Evolutionary conservation across 2,888 invertebrate genomes (phyloP), one percentile per base, ranked within the genome.

Genomic region (Drosophila anceps): DNA sequence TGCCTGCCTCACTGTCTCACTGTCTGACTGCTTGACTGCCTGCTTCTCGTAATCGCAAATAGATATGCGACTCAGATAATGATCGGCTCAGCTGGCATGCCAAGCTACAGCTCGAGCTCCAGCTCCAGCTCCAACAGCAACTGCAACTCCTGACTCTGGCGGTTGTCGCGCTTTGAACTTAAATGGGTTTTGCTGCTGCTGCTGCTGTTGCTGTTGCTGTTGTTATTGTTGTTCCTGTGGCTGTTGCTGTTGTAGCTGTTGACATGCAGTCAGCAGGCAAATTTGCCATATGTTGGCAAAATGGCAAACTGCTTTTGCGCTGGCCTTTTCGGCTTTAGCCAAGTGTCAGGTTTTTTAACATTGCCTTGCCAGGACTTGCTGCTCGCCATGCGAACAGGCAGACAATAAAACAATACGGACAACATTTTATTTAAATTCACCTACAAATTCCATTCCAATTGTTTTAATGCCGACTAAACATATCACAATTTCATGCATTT

Each of bases 131-230:
- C 15, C 50, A n/a, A 15, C 70, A 48, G 18, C 48, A 43, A 53
- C 65, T 67, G 13, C 74, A 55, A 60, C 69, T 78, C 53, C 55
- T 33, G 63, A 64, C 51, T 58, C 69, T 69, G 89, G 67, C 84
- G 84, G 89, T 88, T 84, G 89, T 79, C 79, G 89, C 79, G 89
- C 84, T 85, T 85, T 88, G 84, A 85, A 85, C 84, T 87, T 88
- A 86, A 88, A 88, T 82, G 87, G 88, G 73, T 59, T 81, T 86
- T 64, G 61, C 54, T 66, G 68, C 39, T 46, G 69, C 33, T 67
- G 35, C 9, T 5, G 51, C 5, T 7, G 31, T 0, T 66, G 76
- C 51, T 61, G 57, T 43, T 69, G 67, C 31, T 55, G 67, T 31
- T 81, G 33, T 0, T 50, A 33, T 12, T 50, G 33, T 8, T 69